Evolutionary conservation across 2,888 invertebrate species (phyloP).

Genomic region (Cheilosia grossa): DNA sequence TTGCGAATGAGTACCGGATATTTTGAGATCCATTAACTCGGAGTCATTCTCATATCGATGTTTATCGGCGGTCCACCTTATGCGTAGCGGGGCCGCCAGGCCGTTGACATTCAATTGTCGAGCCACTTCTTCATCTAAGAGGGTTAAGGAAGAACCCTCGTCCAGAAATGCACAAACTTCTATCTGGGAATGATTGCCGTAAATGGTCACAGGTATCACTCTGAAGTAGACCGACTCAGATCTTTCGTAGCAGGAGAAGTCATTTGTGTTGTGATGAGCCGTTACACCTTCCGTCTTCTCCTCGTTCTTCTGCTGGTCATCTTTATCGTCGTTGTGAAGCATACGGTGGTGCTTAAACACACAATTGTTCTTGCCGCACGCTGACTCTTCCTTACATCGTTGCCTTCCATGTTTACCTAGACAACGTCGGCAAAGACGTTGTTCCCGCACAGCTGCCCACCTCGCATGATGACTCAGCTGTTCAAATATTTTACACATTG

Average conservation of each 20-base stretch:
- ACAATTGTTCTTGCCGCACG: slow-evolving; percentile 9
- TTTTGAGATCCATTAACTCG: slow-evolving; percentile 12
- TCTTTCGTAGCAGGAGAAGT: slow-evolving; percentile 1
- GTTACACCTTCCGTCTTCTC: background rate
- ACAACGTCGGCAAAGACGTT: slow-evolving; percentile 3
- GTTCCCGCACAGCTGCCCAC: slow-evolving; percentile 7
- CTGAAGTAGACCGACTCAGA: slow-evolving; percentile 3
- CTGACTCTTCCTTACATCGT: background rate
- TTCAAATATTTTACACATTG: background rate
- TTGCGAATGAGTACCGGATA: slow-evolving; percentile 3
- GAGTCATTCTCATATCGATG: slow-evolving; percentile 16
- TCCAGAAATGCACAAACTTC: slow-evolving; percentile 31
- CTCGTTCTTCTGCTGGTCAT: background rate
- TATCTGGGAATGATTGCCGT: slow-evolving; percentile 5
- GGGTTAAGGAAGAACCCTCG: background rate
- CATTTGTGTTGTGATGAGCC: background rate
- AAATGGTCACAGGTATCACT: slow-evolving; percentile 20
- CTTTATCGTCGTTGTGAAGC: slow-evolving; percentile 8
- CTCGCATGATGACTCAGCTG: background rate
- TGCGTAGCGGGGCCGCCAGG: background rate
- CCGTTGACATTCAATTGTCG: slow-evolving; percentile 9
- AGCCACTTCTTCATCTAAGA: slow-evolving; percentile 19
- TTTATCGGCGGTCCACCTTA: background rate
- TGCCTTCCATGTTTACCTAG: slow-evolving; percentile 6
- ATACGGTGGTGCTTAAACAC: background rate